Conservation (phyloP, 1,140 invertebrate species). For the Penaeus japonicus region DNA sequence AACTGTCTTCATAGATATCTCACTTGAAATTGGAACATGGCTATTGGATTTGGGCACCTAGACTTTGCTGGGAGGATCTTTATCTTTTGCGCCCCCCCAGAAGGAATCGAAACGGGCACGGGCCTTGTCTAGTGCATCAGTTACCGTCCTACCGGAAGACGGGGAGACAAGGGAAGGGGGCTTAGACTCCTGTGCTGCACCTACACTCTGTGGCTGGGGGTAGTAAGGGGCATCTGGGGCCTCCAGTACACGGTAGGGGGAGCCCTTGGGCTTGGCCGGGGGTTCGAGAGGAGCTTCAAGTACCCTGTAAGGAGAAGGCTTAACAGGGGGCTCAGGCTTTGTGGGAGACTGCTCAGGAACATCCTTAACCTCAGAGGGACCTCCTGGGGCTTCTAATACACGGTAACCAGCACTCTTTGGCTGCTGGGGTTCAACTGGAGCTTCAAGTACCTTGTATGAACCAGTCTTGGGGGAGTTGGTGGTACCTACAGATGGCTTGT, state of each 20-base stretch:
- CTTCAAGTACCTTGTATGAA: conserved; percentile 56
- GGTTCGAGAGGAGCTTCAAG: conserved; percentile 66
- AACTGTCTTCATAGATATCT: conserved; percentile 45
- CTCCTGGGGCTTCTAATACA: conserved; percentile 60
- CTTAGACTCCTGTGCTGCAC: conserved; percentile 47
- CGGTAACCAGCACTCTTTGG: conserved; percentile 56
- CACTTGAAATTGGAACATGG: conserved; percentile 53
- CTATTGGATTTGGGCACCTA: conserved; percentile 57
- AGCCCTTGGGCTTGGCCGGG: conserved; percentile 60
- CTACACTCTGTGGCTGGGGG: conserved; percentile 57
- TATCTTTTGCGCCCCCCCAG: conserved; percentile 71
- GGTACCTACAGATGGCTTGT: conserved; percentile 57
- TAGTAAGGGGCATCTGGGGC: conserved; percentile 59
- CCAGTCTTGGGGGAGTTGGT: conserved; percentile 50
- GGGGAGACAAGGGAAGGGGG: conserved; percentile 62
- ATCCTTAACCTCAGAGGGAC: conserved; percentile 55
- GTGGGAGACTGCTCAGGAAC: conserved; percentile 54
- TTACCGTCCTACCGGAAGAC: conserved; percentile 70
- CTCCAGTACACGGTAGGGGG: conserved; percentile 61
- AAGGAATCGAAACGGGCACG: conserved; percentile 85
- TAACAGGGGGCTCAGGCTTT: conserved; percentile 50
- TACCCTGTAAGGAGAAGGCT: conserved; percentile 61
- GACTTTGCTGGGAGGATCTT: conserved; percentile 60
- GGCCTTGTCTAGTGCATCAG: conserved; percentile 82
- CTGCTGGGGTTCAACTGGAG: conserved; percentile 54